Conservation (phyloP, 1,140 invertebrate genomes). For the Drosophila elegans region DNA sequence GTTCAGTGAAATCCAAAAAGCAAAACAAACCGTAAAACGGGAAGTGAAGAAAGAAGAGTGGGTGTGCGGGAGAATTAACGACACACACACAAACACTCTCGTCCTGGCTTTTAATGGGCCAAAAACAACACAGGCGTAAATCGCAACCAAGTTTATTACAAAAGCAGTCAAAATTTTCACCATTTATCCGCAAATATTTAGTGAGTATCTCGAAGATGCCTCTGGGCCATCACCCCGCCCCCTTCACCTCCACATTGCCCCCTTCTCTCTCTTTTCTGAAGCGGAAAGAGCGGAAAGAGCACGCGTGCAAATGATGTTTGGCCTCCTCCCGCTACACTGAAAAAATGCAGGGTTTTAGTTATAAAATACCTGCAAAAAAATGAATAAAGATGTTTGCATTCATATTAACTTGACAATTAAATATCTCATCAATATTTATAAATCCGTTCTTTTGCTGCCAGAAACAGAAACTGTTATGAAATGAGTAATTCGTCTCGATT, state of each 20-base stretch:
- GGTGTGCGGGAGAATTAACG: conserved; percentile 1
- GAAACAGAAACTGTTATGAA: too few relatives aligned
- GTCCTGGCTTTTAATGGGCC: conserved; percentile 19
- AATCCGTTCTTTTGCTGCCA: too few relatives aligned
- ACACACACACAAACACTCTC: not conserved
- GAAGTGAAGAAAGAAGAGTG: conserved; percentile 16
- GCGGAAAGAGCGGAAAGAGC: conserved; percentile 65
- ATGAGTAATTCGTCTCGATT: not conserved
- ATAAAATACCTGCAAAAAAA: not conserved
- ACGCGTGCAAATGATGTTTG: conserved; percentile 80
- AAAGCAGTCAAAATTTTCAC: conserved; percentile 84
- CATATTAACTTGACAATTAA: not conserved
- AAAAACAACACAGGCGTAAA: conserved; percentile 16
- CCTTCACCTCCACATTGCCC: conserved; percentile 5
- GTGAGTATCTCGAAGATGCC: conserved; percentile 80
- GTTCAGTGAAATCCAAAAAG: conserved; percentile 31
- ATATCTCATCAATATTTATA: too few relatives aligned
- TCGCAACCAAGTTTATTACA: conserved; percentile 22
- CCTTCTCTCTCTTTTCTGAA: conserved; percentile 17
- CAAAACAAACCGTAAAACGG: conserved; percentile 61
- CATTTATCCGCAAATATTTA: conserved; percentile 84
- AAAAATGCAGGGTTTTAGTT: not conserved
- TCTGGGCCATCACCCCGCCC: conserved; percentile 30
- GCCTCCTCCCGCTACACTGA: conserved; percentile 16
- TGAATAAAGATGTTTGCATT: not conserved